A percentile compares a stretch with the other conserved stretches of the same genome.
Evolutionary conservation across 2,797 vertebrate species (phyloP).

Genomic region (Hipposideros larvatus): DNA sequence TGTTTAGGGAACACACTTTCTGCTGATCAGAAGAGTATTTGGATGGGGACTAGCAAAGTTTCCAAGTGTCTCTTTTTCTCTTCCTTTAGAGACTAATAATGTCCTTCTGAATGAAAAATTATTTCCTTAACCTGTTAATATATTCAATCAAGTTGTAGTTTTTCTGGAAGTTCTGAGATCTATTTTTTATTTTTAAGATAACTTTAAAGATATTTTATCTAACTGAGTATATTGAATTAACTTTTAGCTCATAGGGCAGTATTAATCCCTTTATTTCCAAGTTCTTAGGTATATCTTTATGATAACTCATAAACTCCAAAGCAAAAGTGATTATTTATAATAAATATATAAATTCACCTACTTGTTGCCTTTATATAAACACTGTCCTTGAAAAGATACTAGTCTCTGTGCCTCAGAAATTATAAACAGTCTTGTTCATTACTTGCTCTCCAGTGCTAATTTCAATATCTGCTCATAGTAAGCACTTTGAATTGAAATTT

Average conservation of each 20-base stretch:
- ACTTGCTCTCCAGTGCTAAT: background rate
- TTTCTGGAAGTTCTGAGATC: background rate
- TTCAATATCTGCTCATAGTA: background rate
- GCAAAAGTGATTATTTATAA: background rate
- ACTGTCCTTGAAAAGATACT: background rate
- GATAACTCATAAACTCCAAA: background rate
- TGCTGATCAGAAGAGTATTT: background rate
- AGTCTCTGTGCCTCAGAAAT: background rate
- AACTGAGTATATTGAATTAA: background rate
- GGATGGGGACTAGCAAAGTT: background rate
- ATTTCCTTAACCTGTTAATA: background rate
- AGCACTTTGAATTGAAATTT: background rate
- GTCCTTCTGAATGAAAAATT: background rate
- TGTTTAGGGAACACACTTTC: background rate
- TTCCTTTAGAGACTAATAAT: background rate
- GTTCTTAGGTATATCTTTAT: background rate
- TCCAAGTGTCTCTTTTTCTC: background rate
- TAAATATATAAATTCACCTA: background rate
- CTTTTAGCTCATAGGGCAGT: background rate
- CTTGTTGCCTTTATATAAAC: slow-evolving; percentile 13
- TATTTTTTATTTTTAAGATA: slow-evolving; percentile 5
- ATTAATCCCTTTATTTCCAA: slow-evolving; percentile 3
- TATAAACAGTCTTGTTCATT: background rate
- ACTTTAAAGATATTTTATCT: background rate
- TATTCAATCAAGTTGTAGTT: background rate